Percentiles rank a stretch among this genome's conserved stretches.
These are phyloP conservation scores for Gryllus bimaculatus DNA, from an alignment of 1,140 invertebrate genomes.

Conservation along the genomic window DNA sequence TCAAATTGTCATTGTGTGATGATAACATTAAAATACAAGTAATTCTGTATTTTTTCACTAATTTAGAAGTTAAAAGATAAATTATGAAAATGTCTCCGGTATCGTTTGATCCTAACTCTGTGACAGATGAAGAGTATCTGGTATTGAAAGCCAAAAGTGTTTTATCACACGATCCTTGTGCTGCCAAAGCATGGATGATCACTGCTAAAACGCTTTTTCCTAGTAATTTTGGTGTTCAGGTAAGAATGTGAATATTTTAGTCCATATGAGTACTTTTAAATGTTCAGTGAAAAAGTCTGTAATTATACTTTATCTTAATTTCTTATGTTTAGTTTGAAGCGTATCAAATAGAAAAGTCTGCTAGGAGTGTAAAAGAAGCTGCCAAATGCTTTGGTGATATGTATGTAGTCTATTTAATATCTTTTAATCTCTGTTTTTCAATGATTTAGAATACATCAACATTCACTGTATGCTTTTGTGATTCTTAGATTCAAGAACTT, in stretches of 20 bases:
- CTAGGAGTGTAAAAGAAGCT: constrained; percentile 67
- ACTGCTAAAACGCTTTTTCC: constrained; percentile 81
- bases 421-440: background rate
- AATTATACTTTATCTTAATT: constrained; percentile 19
- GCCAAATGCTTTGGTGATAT: constrained; percentile 68
- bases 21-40: no score
- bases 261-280: background rate
- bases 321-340: constrained; percentile 56
- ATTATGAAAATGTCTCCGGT: background rate
- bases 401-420: constrained; percentile 32
- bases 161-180: constrained; percentile 56
- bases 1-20: no score
- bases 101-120: background rate
- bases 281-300: constrained; percentile 14
- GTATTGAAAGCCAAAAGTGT: constrained; percentile 63
- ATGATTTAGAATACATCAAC: background rate
- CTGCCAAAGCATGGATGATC: constrained; percentile 84
- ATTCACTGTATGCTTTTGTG: constrained; percentile 14
- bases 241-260: constrained; percentile 29
- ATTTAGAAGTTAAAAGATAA: no score
- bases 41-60: no score
- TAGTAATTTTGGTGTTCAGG: constrained; percentile 74
- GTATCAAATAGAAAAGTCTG: constrained; percentile 68
- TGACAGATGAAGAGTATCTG: constrained; percentile 63
- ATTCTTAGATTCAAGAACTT: constrained; percentile 47